A percentile compares a stretch with the other conserved stretches of the same genome.
phyloP scores from a whole-genome alignment of 2,797 vertebrate species.

The Mus minutoides region DNA sequence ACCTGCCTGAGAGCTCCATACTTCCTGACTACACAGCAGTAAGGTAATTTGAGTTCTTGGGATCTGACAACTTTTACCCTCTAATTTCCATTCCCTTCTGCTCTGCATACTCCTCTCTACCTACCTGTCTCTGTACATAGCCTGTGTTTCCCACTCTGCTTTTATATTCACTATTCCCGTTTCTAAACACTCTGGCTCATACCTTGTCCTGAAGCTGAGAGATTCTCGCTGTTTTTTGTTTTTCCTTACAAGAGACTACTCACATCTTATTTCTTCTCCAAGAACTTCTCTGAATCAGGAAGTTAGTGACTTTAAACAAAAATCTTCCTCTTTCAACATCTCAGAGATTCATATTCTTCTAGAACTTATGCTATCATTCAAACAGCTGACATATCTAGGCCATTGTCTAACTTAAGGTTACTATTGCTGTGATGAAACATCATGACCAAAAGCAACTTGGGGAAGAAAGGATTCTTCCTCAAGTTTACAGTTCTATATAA shows the following conservation, averaged over 20 bases:
- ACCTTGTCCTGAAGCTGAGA: background rate
- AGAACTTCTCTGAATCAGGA: background rate
- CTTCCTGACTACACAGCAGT: background rate
- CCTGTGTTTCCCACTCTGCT: background rate
- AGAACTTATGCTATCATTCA: background rate
- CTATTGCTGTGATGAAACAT: background rate
- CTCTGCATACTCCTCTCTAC: background rate
- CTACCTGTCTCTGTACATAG: background rate
- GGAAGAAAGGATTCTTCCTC: too few relatives aligned
- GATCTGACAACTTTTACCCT: background rate
- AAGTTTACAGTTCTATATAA: too few relatives aligned
- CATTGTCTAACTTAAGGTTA: background rate
- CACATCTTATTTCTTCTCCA: background rate
- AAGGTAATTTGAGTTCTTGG: background rate
- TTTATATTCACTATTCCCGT: background rate
- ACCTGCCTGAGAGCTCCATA: background rate
- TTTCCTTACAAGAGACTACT: background rate
- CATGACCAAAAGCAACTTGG: too few relatives aligned
- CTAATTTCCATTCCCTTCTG: background rate
- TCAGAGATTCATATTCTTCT: background rate
- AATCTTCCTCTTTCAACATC: background rate
- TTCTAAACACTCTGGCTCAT: background rate
- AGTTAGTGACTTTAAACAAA: background rate
- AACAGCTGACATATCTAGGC: background rate
- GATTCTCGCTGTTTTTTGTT: background rate